Evolutionary conservation across 1,140 invertebrate species (phyloP).

Genomic region (Parapsyche elsis): DNA sequence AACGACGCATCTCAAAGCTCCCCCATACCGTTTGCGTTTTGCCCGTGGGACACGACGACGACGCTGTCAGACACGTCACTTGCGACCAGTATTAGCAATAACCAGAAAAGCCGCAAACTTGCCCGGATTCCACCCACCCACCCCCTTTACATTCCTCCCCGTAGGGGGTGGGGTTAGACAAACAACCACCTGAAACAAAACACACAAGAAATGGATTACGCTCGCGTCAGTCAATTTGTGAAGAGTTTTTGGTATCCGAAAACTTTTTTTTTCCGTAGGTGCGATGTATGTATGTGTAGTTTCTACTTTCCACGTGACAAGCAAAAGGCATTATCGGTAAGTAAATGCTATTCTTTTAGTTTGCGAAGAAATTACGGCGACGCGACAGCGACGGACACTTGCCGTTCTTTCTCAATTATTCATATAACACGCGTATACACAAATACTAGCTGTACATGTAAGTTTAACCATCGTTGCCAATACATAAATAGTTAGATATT

Average conservation of each 20-base stretch:
- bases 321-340: constrained; percentile 48
- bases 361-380: constrained; percentile 33
- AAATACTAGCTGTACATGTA: too few relatives aligned
- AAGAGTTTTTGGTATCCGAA: constrained; percentile 51
- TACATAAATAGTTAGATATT: too few relatives aligned
- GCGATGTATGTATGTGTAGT: constrained; percentile 4
- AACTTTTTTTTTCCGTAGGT: constrained; percentile 41
- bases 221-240: constrained; percentile 54
- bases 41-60: constrained; percentile 20
- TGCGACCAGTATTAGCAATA: constrained; percentile 53
- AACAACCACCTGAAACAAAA: neutral
- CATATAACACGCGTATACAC: too few relatives aligned
- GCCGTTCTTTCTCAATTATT: neutral
- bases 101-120: constrained; percentile 48
- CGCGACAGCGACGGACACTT: neutral
- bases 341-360: constrained; percentile 45
- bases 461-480: too few relatives aligned
- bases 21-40: neutral
- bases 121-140: constrained; percentile 1
- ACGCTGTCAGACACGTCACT: constrained; percentile 50
- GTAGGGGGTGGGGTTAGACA: neutral
- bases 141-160: neutral
- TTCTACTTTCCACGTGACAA: constrained; percentile 27
- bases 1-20: constrained; percentile 18
- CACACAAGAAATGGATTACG: constrained; percentile 53